Base-by-base conservation (phyloP, 2,888 invertebrate species). In the Thereva unica region DNA sequence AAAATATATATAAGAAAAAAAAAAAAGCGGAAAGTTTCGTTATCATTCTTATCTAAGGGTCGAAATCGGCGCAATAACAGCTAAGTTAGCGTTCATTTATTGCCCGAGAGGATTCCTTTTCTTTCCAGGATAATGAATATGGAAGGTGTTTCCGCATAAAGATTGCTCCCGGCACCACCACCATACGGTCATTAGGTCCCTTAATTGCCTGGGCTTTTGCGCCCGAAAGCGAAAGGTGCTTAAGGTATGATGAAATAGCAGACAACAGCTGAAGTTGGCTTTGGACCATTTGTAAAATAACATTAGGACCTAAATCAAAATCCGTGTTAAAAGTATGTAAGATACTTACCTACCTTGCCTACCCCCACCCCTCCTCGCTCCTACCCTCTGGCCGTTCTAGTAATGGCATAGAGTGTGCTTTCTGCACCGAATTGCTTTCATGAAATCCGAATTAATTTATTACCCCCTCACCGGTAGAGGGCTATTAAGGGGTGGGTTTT, bases 241-340 rank as follows among this genome's bases (percentile, higher is more conserved):
- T 59, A 59, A 59, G 44, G 23, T 49, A 49, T 59, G 59, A 59
- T 59, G 59, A 59, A 49, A 40, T 49, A 45, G 59, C 49, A 49
- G 23, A 49, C 47, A 10, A 59, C 59, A 59, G 37, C 38, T 38
- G 55, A 55, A 38, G 55, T 55, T 55, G 10, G 55, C 23, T 23
- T 23, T 23, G 23, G 23, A 23, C 23, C 23, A 23, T 23, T 23
- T 23, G 23, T 23, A 23, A 55, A 55, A 41, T 55, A 55, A 23
- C 41, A 41, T 5, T 38, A 10, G 38, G 2, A 5, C 49, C 41
- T 59, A 59, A 59, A 59, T 59, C 49, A 59, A 37, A 59, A 38
- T 34, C n/a, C 59, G 40, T 37, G 45, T 49, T 10, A 12, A 40
- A 37, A 40, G 59, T 23, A 23, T 23, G 23, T 23, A 23, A 23